Conservation (phyloP, 2,888 invertebrate species). For the Chelonus formosanus region DNA sequence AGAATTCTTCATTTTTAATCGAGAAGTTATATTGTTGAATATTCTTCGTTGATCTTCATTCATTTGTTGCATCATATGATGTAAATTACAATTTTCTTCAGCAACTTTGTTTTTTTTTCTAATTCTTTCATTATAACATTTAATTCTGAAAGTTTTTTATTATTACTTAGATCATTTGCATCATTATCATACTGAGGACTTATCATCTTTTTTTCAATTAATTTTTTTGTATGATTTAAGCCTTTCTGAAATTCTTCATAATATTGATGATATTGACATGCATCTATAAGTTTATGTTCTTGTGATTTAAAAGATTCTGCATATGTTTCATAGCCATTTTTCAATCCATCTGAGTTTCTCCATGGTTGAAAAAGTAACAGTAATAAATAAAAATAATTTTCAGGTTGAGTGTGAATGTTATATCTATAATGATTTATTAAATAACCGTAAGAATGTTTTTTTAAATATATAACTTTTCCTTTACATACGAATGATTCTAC, state of each 20-base stretch:
- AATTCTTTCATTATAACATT: neutral
- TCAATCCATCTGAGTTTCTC: constrained; percentile 38
- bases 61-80: constrained; percentile 25
- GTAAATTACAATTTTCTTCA: neutral
- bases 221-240: neutral
- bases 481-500: no score
- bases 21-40: neutral
- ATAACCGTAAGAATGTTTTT: constrained; percentile 43
- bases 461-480: constrained; percentile 30
- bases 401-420: constrained; percentile 36
- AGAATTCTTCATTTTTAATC: constrained; percentile 18
- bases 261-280: no score
- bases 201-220: neutral
- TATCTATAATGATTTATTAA: constrained; percentile 48
- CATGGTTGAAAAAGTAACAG: constrained; percentile 42
- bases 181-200: no score
- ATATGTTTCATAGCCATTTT: constrained; percentile 31
- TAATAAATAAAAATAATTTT: constrained; percentile 38
- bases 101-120: neutral
- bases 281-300: constrained; percentile 13
- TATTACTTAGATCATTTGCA: neutral
- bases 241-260: constrained; percentile 33
- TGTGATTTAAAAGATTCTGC: constrained; percentile 35
- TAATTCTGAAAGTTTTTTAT: neutral
- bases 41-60: constrained; percentile 11